A percentile compares a stretch with the other conserved stretches of the same genome.
Evolutionary conservation across 2,797 vertebrate species (phyloP).

Genomic region (Aotus griseimembra): DNA sequence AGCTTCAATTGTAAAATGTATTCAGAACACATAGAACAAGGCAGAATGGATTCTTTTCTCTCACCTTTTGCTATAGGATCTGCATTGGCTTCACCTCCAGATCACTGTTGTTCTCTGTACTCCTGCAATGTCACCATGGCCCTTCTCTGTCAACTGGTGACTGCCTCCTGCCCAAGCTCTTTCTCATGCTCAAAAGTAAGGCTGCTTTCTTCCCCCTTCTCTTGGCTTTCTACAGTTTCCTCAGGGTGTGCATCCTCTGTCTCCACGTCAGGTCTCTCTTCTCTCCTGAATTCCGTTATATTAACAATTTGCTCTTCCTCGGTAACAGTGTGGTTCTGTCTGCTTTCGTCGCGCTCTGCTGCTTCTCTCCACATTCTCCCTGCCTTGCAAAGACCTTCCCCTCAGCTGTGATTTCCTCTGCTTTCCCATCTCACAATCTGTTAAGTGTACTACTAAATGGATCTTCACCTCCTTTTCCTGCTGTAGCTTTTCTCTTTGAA

Average conservation of each 20-base stretch:
- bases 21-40: neutral
- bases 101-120: too few species aligned
- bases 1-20: neutral
- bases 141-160: neutral
- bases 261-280: neutral
- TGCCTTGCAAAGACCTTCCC: neutral
- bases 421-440: neutral
- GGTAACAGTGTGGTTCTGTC: fast-evolving
- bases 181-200: neutral
- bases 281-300: neutral
- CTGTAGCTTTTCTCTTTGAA: neutral
- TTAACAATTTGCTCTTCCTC: neutral
- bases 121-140: too few species aligned
- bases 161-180: too few species aligned
- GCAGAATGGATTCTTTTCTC: neutral
- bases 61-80: too few species aligned
- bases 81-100: neutral
- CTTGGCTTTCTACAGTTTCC: neutral
- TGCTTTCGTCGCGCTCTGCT: fast-evolving
- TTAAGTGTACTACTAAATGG: neutral
- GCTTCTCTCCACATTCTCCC: fast-evolving
- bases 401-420: fast-evolving
- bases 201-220: neutral
- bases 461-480: neutral
- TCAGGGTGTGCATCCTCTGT: neutral